phyloP scores from a whole-genome alignment of 1,140 invertebrate genomes.

The Himalopsyche phryganea region DNA sequence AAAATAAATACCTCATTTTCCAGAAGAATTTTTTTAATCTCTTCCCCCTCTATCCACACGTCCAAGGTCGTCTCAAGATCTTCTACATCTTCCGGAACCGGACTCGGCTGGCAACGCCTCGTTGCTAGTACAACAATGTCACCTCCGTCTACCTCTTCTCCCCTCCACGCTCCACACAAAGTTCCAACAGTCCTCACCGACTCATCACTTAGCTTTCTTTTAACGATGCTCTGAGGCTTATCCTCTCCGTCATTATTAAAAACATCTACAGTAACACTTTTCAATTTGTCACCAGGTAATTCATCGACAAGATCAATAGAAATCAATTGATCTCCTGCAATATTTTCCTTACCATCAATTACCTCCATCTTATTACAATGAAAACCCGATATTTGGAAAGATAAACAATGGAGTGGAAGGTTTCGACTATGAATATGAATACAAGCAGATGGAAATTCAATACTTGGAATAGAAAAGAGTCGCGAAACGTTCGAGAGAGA shows the following conservation, averaged over 20 bases:
- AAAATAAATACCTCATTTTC: slow-evolving; percentile 46
- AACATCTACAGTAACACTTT: background rate
- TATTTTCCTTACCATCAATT: background rate
- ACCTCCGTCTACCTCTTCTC: slow-evolving; percentile 48
- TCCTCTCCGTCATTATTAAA: background rate
- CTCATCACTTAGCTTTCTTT: slow-evolving; percentile 2
- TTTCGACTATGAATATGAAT: too few relatives aligned
- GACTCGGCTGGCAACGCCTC: slow-evolving; percentile 42
- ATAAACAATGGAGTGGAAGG: too few relatives aligned
- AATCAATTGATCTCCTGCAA: background rate
- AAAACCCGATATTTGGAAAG: too few relatives aligned
- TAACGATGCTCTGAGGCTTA: background rate
- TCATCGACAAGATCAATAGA: background rate
- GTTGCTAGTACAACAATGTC: slow-evolving; percentile 45
- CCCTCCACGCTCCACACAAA: slow-evolving; percentile 51
- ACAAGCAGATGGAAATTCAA: too few relatives aligned
- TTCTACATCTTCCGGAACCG: slow-evolving; percentile 40
- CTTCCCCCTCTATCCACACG: slow-evolving; percentile 43
- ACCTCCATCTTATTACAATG: background rate
- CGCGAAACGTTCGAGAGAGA: too few relatives aligned
- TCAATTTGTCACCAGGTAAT: background rate
- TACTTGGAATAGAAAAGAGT: too few relatives aligned
- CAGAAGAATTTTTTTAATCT: slow-evolving; percentile 1
- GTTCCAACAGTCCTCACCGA: slow-evolving; percentile 44
- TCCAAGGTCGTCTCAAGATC: slow-evolving; percentile 50